Evolutionary conservation across 1,140 invertebrate genomes (phyloP).

Genomic region (Adoxophyes honmai): DNA sequence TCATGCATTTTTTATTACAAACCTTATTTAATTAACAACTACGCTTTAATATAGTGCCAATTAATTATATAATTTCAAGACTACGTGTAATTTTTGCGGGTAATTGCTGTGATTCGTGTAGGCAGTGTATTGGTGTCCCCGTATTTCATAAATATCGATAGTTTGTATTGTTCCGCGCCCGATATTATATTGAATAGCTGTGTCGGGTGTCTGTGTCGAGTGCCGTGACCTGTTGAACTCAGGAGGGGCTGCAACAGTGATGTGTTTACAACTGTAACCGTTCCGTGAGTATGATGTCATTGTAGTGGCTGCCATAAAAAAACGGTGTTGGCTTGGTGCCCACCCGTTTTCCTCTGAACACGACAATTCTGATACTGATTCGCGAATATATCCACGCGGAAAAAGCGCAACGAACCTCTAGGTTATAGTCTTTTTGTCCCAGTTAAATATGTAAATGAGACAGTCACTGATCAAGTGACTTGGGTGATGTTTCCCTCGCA

Average conservation of each 20-base stretch:
- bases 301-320: constrained; percentile 69
- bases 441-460: constrained; percentile 20
- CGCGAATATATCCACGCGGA: constrained; percentile 57
- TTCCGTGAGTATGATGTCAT: constrained; percentile 75
- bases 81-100: constrained; percentile 29
- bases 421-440: constrained; percentile 39
- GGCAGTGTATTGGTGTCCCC: constrained; percentile 58
- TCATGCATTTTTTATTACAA: constrained; percentile 32
- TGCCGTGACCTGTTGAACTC: constrained; percentile 22
- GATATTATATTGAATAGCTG: constrained; percentile 30
- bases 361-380: constrained; percentile 58
- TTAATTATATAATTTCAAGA: constrained; percentile 25
- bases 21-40: constrained; percentile 28
- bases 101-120: constrained; percentile 53
- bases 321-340: constrained; percentile 72
- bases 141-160: constrained; percentile 44
- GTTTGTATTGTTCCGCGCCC: constrained; percentile 32
- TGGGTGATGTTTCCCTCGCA: not conserved
- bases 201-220: constrained; percentile 24
- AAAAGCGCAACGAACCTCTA: constrained; percentile 49
- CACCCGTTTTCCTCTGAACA: constrained; percentile 65
- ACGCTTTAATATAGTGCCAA: constrained; percentile 41
- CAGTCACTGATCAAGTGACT: not conserved
- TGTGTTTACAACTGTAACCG: constrained; percentile 74
- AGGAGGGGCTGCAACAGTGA: constrained; percentile 44